Percentiles rank a stretch among this genome's conserved stretches.
Conservation (phyloP, 2,797 vertebrate species). For the Novumbra hubbsi region DNA sequence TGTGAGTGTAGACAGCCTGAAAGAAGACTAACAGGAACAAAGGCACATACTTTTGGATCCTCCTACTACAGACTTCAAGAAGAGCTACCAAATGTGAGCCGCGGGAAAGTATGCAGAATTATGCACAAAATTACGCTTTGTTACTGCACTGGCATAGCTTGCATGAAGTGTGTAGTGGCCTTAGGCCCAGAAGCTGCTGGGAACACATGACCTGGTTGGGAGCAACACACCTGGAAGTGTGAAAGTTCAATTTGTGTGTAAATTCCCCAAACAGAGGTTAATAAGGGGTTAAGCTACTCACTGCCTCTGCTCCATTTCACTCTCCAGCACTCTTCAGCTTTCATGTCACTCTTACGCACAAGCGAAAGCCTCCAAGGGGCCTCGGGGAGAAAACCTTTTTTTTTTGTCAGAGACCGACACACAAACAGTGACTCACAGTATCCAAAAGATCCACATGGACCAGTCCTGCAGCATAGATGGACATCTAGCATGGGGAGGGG, state of each 20-base stretch:
- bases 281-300: conserved; percentile 40
- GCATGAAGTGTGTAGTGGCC: no score
- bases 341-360: background rate
- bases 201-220: conserved; percentile 64
- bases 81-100: no score
- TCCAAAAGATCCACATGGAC: background rate
- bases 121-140: no score
- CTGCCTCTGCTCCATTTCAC: conserved; percentile 15
- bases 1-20: background rate
- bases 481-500: conserved; percentile 3
- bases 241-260: conserved; percentile 78
- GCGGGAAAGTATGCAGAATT: no score
- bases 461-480: conserved; percentile 13
- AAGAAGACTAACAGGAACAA: background rate
- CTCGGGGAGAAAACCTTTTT: background rate
- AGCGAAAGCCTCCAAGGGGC: background rate
- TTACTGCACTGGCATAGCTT: no score
- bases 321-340: background rate
- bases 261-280: conserved; percentile 72
- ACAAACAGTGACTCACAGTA: background rate
- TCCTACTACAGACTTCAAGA: background rate
- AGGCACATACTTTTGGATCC: conserved; percentile 7
- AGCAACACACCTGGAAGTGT: conserved; percentile 78
- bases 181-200: conserved; percentile 1
- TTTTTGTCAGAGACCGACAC: background rate